Base-by-base conservation (phyloP, 1,140 invertebrate species). In the Drosophila bipectinata region DNA sequence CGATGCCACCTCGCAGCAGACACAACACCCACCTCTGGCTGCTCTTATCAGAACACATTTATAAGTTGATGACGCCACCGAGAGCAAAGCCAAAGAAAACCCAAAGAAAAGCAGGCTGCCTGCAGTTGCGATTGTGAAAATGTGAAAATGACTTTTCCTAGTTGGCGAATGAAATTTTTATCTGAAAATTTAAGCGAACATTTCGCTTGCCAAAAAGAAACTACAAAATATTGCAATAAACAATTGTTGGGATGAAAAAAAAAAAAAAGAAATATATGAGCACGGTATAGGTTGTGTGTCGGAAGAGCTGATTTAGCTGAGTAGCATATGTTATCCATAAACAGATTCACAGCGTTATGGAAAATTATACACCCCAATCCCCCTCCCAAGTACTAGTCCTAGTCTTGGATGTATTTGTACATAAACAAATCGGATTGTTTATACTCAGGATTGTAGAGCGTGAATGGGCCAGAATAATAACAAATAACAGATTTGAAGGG, bases 1-100 rank as follows among this genome's bases (percentile, higher is more conserved):
- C 10, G 12, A 12, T 21, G 21, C 21, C 21, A 21, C 21, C 21
- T 21, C 2, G 21, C 21, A 21, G 21, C 21, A 21, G 21, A 21
- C 21, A 21, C 21, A 37, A 3, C 34, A 12, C 34, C 34, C 39
- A 47, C 44, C 63, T 18, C 8, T 24, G 61, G 39, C 49, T 18
- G 41, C 12, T 51, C 82, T 85, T 85, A 85, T 85, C 81, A 87
- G 77, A 58, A 53, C 60, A 62, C 51, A 77, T 72, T 82, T 87
- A 76, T 62, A 82, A 87, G 82, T 76, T 88, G 84, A 87, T 88
- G 83, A 87, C 82, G 83, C 52, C 83, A 87, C 64, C 53, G 60
- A 26, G 34, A 60, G 61, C 24, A 69, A 34, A 48, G 2, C 14
- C 39, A 41, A 30, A 32, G 49, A 56, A 56, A 68, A 21, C 24